These are phyloP conservation scores for Clinocottus analis DNA, from an alignment of 2,113 vertebrate species.

Conservation along the genomic window DNA sequence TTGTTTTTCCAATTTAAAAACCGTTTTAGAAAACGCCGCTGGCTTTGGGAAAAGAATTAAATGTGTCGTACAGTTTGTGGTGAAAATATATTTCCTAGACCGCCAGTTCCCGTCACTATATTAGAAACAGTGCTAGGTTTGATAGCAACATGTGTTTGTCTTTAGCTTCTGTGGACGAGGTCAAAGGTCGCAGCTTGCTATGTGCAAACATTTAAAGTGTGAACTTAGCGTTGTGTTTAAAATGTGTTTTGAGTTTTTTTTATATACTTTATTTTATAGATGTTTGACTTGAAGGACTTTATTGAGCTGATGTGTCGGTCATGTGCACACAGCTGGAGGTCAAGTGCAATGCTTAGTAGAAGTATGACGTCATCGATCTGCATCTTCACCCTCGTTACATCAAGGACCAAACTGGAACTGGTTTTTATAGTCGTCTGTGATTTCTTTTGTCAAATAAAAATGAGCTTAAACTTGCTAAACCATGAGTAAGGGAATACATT, in stretches of 20 bases:
- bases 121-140: neutral
- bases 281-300: neutral
- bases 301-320: neutral
- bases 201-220: neutral
- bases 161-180: neutral
- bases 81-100: neutral
- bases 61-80: neutral
- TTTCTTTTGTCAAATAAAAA: neutral
- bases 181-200: neutral
- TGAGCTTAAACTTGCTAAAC: neutral
- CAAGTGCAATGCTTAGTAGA: neutral
- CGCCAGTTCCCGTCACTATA: neutral
- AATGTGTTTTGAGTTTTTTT: neutral
- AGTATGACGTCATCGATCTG: neutral
- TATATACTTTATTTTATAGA: neutral
- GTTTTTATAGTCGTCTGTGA: neutral
- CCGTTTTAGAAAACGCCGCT: neutral
- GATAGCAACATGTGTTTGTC: neutral
- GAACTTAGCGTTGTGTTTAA: too few species aligned
- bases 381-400: neutral
- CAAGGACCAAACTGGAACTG: neutral
- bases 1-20: neutral
- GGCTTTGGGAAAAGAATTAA: neutral
- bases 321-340: neutral
- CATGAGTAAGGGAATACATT: neutral